A percentile compares a stretch with the other conserved stretches of the same genome.
phyloP scores from a whole-genome alignment of 2,888 invertebrate genomes.

The Machimus atricapillus region DNA sequence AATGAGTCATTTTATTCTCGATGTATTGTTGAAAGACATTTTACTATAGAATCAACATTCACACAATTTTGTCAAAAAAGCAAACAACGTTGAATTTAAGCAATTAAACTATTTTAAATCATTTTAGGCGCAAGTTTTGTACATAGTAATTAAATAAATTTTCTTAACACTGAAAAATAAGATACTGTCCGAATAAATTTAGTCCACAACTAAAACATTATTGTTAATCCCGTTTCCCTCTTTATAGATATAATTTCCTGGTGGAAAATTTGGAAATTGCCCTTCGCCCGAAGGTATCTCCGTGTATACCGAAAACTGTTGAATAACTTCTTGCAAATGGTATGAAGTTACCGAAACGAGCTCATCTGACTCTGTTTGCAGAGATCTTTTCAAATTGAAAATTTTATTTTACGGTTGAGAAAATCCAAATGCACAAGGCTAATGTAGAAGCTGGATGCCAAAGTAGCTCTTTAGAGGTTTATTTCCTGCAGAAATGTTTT shows the following conservation, averaged over 20 bases:
- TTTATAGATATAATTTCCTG: not conserved
- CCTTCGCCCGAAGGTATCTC: not conserved
- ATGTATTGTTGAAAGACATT: not conserved
- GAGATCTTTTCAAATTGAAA: conserved; percentile 17
- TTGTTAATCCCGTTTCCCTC: not conserved
- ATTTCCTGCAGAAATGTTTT: not conserved
- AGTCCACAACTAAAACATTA: not conserved
- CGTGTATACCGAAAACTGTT: not conserved
- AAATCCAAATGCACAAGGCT: not conserved
- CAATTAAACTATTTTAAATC: no score
- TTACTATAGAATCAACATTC: not conserved
- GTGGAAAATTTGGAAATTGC: not conserved
- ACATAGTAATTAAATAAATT: not conserved
- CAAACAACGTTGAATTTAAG: no score
- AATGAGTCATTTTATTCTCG: conserved; percentile 31
- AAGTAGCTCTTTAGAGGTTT: not conserved
- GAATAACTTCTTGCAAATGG: conserved; percentile 21
- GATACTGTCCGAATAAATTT: not conserved
- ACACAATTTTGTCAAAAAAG: not conserved
- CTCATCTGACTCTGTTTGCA: conserved; percentile 7
- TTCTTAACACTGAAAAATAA: not conserved
- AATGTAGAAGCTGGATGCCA: not conserved
- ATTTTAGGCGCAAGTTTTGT: no score
- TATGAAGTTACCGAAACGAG: conserved; percentile 6
- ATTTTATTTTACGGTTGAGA: conserved; percentile 22